These are phyloP conservation scores for Heliothis subflexa DNA, from an alignment of 1,140 invertebrate species.

Conservation along the genomic window DNA sequence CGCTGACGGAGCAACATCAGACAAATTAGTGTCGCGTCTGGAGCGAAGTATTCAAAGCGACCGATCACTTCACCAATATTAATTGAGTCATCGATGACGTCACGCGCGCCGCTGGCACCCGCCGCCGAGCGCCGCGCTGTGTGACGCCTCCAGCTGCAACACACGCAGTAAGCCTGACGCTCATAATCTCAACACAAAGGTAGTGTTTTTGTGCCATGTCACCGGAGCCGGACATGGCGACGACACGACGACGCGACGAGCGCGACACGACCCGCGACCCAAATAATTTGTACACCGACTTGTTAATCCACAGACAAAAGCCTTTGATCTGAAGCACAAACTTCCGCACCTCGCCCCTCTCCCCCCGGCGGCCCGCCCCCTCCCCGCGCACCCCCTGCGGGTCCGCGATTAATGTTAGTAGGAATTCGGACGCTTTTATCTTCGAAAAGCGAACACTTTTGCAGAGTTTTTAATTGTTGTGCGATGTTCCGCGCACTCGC, in stretches of 20 bases:
- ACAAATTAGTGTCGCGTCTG: conserved; percentile 23
- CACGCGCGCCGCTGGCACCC: neutral
- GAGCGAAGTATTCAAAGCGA: conserved; percentile 11
- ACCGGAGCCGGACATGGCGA: neutral
- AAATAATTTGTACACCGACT: conserved; percentile 65
- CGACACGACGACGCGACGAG: neutral
- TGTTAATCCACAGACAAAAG: conserved; percentile 75
- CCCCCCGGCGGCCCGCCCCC: neutral
- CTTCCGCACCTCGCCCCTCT: conserved; percentile 48
- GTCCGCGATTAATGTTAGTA: conserved; percentile 52
- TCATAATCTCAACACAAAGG: no score
- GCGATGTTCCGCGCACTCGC: conserved; percentile 35
- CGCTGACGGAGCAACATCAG: conserved; percentile 4
- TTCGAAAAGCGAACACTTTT: conserved; percentile 63
- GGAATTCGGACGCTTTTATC: conserved; percentile 65
- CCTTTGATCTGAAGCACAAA: conserved; percentile 71
- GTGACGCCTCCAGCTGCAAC: no score
- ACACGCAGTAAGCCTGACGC: no score
- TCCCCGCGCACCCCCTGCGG: neutral
- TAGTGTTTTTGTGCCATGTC: neutral
- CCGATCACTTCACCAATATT: neutral
- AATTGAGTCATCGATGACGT: conserved; percentile 10
- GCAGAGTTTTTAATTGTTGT: conserved; percentile 62
- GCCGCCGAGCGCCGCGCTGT: no score
- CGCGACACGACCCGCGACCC: conserved; percentile 13